phyloP scores from a whole-genome alignment of 2,888 invertebrate species.

The Buathra laborator region DNA sequence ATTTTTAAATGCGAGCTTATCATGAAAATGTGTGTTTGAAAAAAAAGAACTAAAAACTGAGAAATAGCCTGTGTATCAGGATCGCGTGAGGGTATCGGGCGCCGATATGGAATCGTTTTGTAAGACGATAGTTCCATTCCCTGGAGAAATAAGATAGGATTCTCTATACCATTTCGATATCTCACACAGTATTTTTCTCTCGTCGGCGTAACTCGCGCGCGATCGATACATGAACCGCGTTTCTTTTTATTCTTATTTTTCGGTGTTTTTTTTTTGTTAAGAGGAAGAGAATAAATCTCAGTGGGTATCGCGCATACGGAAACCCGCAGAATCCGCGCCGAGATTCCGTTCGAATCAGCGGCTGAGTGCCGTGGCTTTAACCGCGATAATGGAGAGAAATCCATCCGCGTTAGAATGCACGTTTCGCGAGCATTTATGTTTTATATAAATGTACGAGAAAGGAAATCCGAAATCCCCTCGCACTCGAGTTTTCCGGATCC shows the following conservation, averaged over 20 bases:
- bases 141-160: constrained; percentile 8
- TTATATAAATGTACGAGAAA: constrained; percentile 21
- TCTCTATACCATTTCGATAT: neutral
- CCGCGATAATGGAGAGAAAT: constrained; percentile 29
- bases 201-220: neutral
- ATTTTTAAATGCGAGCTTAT: too few relatives aligned
- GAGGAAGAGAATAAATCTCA: neutral
- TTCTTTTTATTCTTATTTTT: neutral
- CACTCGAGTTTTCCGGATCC: neutral
- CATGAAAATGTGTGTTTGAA: too few relatives aligned
- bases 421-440: neutral
- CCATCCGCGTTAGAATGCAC: constrained; percentile 1
- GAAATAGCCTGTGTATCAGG: too few relatives aligned
- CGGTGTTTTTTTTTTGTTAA: neutral
- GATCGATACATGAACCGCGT: too few relatives aligned
- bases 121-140: constrained; percentile 4
- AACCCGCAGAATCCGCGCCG: neutral
- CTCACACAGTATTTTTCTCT: constrained; percentile 9
- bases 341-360: constrained; percentile 21
- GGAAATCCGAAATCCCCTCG: constrained; percentile 28
- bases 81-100: too few relatives aligned
- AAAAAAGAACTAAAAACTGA: too few relatives aligned
- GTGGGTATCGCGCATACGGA: neutral
- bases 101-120: constrained; percentile 15
- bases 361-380: constrained; percentile 16